Evolutionary conservation across 2,113 vertebrate genomes (phyloP), one percentile per base, ranked within the genome.

Genomic region (Propithecus coquereli): DNA sequence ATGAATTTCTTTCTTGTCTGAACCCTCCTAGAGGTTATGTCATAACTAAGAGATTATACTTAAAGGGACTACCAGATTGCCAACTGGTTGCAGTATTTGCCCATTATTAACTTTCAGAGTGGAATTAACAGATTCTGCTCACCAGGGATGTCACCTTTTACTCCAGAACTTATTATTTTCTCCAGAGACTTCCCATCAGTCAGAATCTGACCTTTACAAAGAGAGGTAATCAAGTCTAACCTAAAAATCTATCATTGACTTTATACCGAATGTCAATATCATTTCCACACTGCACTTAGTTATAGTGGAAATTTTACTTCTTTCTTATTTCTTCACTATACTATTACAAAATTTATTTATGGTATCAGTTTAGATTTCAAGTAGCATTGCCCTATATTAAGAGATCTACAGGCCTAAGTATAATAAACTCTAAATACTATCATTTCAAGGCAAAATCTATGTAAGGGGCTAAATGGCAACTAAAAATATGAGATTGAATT

Each of bases 331-430:
- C 37, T 30, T 96, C 14, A 50, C 5, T 40, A 6, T 40, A 6
- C 20, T 88, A 61, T 66, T 63, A 59, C 17, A 93, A 91, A 94
- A 66, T 34, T 76, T 91, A 85, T 70, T 84, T 86, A 61, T 4
- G 70, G 9, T 47, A 2, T 77, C 94, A 34, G 57, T 45, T 94
- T 91, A 91, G 34, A 52, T 91, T 91, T 91, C 86, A 88, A n/a
- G 52, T 87, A 81, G n/a, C 18, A 83, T 92, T 93, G 52, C 1
- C 30, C 50, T 57, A 47, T 70, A 91, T 94, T 91, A 59, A 14
- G 50, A 70, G 10, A 70, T 76, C 13, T 70, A 40, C 30, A 96
- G 34, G 14, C 16, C 47, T 61, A 65, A 40, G 40, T 52, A 40
- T 54, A n/a, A 83, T 65, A 40, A 84, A 9, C 87, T 94, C 22